These are phyloP conservation scores for Vimba vimba DNA, from an alignment of 2,113 vertebrate genomes.

Conservation along the genomic window DNA sequence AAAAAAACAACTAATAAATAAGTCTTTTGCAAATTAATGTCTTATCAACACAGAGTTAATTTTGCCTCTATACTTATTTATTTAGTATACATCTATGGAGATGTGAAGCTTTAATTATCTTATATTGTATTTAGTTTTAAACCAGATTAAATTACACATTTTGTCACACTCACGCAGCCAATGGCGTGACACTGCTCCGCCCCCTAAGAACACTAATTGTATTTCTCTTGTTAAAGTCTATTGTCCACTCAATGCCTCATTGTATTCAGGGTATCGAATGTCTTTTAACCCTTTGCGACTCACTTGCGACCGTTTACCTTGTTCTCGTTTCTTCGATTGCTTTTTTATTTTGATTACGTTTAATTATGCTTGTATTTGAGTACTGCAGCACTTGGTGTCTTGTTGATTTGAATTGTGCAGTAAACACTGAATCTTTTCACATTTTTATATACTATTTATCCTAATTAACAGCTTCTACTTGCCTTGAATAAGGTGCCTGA, in stretches of 20 bases:
- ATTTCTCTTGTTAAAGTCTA: not conserved
- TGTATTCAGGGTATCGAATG: not conserved
- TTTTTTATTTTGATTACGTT: not conserved
- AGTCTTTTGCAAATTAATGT: not conserved
- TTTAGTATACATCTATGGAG: conserved; percentile 1
- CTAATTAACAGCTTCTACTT: not conserved
- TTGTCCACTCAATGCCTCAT: too few relatives aligned
- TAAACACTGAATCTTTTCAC: not conserved
- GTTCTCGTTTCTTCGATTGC: not conserved
- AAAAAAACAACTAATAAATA: not conserved
- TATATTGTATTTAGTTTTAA: conserved; percentile 3
- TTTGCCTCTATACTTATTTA: not conserved
- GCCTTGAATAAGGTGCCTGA: not conserved
- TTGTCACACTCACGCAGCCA: not conserved
- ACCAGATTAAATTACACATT: not conserved
- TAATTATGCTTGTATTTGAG: not conserved
- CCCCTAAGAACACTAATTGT: not conserved
- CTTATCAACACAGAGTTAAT: not conserved
- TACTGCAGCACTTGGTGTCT: too few relatives aligned
- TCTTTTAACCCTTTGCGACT: not conserved
- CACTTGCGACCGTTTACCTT: not conserved
- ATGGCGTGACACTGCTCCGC: not conserved
- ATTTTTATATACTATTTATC: not conserved
- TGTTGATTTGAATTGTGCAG: not conserved
- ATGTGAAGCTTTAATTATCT: conserved; percentile 15